A percentile compares a stretch with the other conserved stretches of the same genome.
These are phyloP conservation scores for Oncorhynchus keta DNA, from an alignment of 2,113 vertebrate genomes.

Conservation along the genomic window DNA sequence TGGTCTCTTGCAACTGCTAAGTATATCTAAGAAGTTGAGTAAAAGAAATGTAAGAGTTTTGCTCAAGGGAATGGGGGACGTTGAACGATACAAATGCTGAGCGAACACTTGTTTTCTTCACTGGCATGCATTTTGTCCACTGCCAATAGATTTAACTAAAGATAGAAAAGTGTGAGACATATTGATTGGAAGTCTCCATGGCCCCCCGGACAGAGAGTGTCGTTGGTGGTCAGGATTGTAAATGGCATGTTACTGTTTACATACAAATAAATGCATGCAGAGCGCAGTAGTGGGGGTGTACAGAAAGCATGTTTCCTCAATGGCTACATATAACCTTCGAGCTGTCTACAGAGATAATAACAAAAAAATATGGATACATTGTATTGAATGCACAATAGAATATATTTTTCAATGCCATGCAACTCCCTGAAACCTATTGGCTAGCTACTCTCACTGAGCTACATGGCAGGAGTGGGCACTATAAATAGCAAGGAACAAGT, in stretches of 20 bases:
- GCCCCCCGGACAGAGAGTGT: not conserved
- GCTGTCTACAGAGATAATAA: too few relatives aligned
- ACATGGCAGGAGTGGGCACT: too few relatives aligned
- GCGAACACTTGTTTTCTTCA: not conserved
- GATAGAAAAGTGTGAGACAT: not conserved
- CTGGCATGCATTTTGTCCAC: not conserved
- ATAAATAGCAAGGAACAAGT: too few relatives aligned
- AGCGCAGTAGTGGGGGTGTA: not conserved
- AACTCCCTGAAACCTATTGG: too few relatives aligned
- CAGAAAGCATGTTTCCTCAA: too few relatives aligned
- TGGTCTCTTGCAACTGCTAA: too few relatives aligned
- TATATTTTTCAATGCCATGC: too few relatives aligned
- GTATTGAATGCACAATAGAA: too few relatives aligned
- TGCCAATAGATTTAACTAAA: not conserved
- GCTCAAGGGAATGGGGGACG: too few relatives aligned
- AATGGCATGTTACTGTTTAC: not conserved
- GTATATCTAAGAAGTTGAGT: not conserved
- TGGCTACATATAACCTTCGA: too few relatives aligned
- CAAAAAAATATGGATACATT: too few relatives aligned
- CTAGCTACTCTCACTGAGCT: too few relatives aligned
- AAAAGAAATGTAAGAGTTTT: not conserved
- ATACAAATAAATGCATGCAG: constrained; percentile 38
- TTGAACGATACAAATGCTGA: not conserved
- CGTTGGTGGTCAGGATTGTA: not conserved
- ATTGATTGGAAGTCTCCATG: not conserved